Evolutionary conservation across 2,888 invertebrate genomes (phyloP), one percentile per base, ranked within the genome.

Genomic region (Drosophila parthenogenetica): DNA sequence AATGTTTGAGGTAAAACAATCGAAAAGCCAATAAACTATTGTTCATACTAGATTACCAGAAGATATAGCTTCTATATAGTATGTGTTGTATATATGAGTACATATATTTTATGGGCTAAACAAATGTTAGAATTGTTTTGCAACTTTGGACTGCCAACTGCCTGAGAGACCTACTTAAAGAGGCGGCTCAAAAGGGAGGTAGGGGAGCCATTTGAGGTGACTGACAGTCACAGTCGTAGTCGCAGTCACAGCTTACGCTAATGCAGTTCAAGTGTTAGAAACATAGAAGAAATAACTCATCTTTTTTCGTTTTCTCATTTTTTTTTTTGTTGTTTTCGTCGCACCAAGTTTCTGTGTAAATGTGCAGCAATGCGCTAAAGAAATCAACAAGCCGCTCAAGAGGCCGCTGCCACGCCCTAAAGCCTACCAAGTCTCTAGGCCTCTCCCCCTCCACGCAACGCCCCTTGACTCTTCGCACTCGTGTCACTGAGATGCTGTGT

Each of bases 181-280:
- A n/a, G 32, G 4, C 1, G 22, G 22, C 22, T 22, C 22, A 5
- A 22, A 22, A 22, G 29, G 14, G 5, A 13, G 17, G 5, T 29
- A 11, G 19, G 22, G 17, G 51, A 11, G 49, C 43, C 13, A 29
- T 50, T 53, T 67, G 54, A 45, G 73, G 50, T 46, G 64, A 10
- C 58, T 69, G 70, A 50, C 76, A 70, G 43, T 75, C 58, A 53
- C 35, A 39, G 48, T 66, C 51, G 49, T n/a, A 53, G 60, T 62
- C 61, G 51, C 50, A 35, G 63, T 65, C 58, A 59, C 80, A 80
- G 84, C 83, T 83, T 87, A 87, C 83, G 79, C 72, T 83, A 87
- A 83, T 87, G 85, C 83, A 84, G 87, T 79, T 83, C 87, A 83
- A 83, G 83, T 83, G 82, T 67, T 84, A 70, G 74, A 77, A 87